Conservation (phyloP, 1,140 invertebrate genomes). For the Diuraphis noxia region DNA sequence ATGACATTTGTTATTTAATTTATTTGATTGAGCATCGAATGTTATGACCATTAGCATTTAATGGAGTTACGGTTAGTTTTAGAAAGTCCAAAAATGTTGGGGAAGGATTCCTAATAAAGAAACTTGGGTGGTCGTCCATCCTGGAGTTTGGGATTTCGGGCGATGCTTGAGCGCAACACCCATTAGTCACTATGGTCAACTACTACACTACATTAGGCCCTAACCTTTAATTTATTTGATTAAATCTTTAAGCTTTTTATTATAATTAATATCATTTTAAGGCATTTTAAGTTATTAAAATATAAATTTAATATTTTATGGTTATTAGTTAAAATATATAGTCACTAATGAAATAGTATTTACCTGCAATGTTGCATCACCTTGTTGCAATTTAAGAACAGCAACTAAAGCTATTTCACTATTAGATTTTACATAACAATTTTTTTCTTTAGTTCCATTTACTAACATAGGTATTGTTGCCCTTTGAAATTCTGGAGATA, state of each 20-base stretch:
- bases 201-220: no score
- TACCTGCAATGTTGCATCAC: constrained; percentile 73
- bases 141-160: no score
- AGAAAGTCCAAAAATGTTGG: no score
- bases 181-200: no score
- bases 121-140: no score
- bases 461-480: constrained; percentile 85
- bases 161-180: no score
- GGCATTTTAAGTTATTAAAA: not conserved
- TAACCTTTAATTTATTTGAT: not conserved
- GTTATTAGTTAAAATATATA: not conserved
- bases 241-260: not conserved
- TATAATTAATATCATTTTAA: not conserved
- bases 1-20: no score
- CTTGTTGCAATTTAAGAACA: constrained; percentile 77
- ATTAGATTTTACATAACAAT: constrained; percentile 89
- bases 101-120: no score
- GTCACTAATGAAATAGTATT: constrained; percentile 51
- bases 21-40: no score
- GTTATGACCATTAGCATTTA: no score
- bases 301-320: not conserved
- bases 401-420: constrained; percentile 89
- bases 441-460: constrained; percentile 97
- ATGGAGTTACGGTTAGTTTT: no score
- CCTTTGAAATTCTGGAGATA: constrained; percentile 75